Base-by-base conservation (phyloP, 2,113 vertebrate species). In the Apaloderma vittatum region DNA sequence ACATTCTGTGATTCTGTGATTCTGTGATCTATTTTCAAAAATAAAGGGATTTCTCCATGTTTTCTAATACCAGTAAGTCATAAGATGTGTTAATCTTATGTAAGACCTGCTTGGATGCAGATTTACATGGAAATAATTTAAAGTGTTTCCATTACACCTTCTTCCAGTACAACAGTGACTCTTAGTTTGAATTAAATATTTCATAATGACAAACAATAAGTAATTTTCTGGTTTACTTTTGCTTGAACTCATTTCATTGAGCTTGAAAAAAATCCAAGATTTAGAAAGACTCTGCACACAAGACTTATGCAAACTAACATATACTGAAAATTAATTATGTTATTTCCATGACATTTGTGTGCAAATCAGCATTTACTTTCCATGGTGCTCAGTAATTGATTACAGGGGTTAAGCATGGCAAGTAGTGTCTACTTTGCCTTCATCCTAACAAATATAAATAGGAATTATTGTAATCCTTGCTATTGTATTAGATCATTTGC, bases 181-280 rank as follows among this genome's bases (percentile, higher is more conserved):
- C 34, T 85, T 82, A 34, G 16, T 89, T 94, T 52, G 37, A 18
- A 93, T 86, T 71, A 81, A 95, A 46, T 71, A 74, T 81, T 95
- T 70, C 46, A n/a, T 70, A 61, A 57, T 66, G 30, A 18, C 30
- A 70, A 80, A 93, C 54, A 62, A 36, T 52, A 70, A 84, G 46
- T 26, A 30, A 71, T 84, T 91, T 96, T 55, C 80, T 91, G 43
- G 4, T 85, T 90, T 81, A 51, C 18, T 87, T 93, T 90, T 92
- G 8, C 15, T 78, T 89, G 63, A 40, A 15, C 29, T 57, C 7
- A 12, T 75, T 86, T 89, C 46, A 26, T 78, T 32, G 70, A 71
- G 7, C 37, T 85, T 87, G 70, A 93, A 77, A 63, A 55, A 90
- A 89, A 78, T 48, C 74, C 66, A 94, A 61, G 23, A 45, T 43